Evolutionary conservation across 2,888 invertebrate genomes (phyloP), one percentile per base, ranked within the genome.

Genomic region (Eilema sororculum): DNA sequence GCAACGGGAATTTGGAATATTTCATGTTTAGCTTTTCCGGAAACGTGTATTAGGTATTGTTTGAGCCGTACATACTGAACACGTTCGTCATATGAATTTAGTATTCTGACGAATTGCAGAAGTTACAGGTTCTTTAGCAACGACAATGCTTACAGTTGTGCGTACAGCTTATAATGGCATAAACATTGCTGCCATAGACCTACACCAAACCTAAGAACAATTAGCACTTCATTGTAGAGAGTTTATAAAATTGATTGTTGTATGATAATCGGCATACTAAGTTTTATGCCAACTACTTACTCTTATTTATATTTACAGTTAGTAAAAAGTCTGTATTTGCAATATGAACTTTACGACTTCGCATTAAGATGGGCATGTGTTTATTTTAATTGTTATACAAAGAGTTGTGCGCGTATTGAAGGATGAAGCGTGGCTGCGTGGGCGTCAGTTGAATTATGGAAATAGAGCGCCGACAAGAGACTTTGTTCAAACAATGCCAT

Each of bases 361-460:
- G 84, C 79, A 74, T 83, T 86, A 89, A 84, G 85, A 73, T 59
- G 65, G 69, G 72, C 70, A 74, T 78, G 77, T 75, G 78, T 81
- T 69, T 79, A 69, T 75, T 78, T 79, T 76, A 78, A 82, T 78
- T 78, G 74, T 78, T 78, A 78, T 77, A 72, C 71, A 75, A 76
- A 74, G 76, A 74, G 74, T 76, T 74, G 76, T 81, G 73, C 82
- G 80, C 78, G 80, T 83, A 84, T 85, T 86, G 86, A 90, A 89
- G 90, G 91, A 91, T 91, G 90, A 87, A 84, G 81, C 60, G 77
- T 75, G 64, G 60, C 37, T 16, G 61, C 84, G 91, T 92, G 88
- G 91, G 92, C 85, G 91, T 88, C 80, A 78, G 83, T 87, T 90
- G 91, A 92, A 90, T 91, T 93, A 93, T 93, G 93, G 90, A 93